Evolutionary conservation across 2,888 invertebrate species (phyloP).

Genomic region (Hymenopus coronatus): DNA sequence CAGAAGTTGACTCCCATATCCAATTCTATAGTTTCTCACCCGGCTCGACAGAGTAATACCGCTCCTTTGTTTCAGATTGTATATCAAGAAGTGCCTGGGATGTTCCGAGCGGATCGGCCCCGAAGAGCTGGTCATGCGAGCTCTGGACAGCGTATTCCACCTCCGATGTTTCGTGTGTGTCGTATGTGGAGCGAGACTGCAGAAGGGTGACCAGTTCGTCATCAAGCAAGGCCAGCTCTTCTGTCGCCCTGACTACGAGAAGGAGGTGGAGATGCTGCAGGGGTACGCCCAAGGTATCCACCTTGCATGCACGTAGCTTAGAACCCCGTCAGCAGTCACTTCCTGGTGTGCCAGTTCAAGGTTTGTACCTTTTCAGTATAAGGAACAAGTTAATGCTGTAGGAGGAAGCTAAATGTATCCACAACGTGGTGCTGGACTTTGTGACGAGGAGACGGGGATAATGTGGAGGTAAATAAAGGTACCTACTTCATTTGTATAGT

Average conservation of each 20-base stretch:
- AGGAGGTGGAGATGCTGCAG: constrained; percentile 71
- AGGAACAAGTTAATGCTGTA: too few relatives aligned
- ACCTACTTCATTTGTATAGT: too few relatives aligned
- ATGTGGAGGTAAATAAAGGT: too few relatives aligned
- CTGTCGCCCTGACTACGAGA: constrained; percentile 77
- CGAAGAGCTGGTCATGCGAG: constrained; percentile 78
- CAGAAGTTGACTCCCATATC: background rate
- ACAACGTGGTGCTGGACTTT: too few relatives aligned
- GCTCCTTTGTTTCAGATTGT: constrained; percentile 55
- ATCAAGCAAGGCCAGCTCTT: constrained; percentile 74
- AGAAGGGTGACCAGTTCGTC: constrained; percentile 79
- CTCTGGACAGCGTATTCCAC: constrained; percentile 72
- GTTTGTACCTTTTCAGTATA: background rate
- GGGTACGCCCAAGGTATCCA: constrained; percentile 53
- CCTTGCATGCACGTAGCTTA: constrained; percentile 17
- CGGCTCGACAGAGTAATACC: background rate
- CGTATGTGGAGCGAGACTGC: constrained; percentile 70
- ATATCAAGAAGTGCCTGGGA: constrained; percentile 70
- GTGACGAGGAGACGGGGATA: too few relatives aligned
- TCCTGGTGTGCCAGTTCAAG: background rate
- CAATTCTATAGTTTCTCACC: background rate
- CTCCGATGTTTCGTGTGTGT: constrained; percentile 76
- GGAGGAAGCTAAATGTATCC: too few relatives aligned
- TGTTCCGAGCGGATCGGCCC: constrained; percentile 69
- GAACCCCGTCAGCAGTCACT: background rate